phyloP scores from a whole-genome alignment of 2,113 vertebrate species.

The Eonycteris spelaea region DNA sequence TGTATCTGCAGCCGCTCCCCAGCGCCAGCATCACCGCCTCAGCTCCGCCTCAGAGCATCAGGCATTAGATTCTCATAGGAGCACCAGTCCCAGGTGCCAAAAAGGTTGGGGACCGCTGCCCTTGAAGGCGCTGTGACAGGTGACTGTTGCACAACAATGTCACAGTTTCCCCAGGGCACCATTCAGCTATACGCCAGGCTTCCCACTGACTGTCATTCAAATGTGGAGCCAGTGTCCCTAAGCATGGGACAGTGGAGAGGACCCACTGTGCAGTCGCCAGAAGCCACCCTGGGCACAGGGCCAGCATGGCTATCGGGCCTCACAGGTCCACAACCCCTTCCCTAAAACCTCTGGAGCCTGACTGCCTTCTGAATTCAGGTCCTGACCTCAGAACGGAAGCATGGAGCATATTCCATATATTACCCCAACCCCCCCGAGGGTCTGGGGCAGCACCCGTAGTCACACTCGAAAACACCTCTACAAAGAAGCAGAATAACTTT shows the following conservation, averaged over 20 bases:
- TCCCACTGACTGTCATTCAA: neutral
- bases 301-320: neutral
- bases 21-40: too few relatives aligned
- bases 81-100: too few relatives aligned
- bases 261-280: neutral
- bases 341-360: neutral
- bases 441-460: accelerated
- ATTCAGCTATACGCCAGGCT: neutral
- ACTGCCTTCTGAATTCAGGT: neutral
- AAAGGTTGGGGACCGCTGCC: too few relatives aligned
- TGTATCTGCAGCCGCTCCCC: too few relatives aligned
- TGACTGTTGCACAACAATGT: neutral
- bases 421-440: neutral
- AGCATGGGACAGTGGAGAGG: neutral
- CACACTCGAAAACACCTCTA: neutral
- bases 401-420: accelerated
- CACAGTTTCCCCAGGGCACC: neutral
- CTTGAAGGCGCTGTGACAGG: neutral
- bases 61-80: too few relatives aligned
- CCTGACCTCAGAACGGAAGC: neutral
- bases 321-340: neutral
- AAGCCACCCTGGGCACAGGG: neutral
- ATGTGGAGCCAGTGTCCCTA: neutral
- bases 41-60: too few relatives aligned
- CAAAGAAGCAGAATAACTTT: neutral